Percentiles rank a stretch among this genome's conserved stretches.
These are phyloP conservation scores for Atlantisia rogersi DNA, from an alignment of 2,113 vertebrate species.

Conservation along the genomic window DNA sequence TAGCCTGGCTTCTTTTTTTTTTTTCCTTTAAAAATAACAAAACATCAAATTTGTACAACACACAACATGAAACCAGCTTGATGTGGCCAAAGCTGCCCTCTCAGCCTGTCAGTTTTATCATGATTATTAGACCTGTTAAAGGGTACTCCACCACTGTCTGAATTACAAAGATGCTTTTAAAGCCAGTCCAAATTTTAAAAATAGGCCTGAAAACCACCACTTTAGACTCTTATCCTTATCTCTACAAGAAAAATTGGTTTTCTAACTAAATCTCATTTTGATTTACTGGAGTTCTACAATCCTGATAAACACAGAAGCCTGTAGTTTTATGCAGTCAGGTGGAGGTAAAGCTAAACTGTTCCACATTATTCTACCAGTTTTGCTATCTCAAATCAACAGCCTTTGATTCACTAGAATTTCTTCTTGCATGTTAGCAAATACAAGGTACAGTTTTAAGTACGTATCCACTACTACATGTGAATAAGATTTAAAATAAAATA, in stretches of 20 bases:
- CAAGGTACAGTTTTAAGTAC: not conserved
- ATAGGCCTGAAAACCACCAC: not conserved
- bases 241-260: not conserved
- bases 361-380: not conserved
- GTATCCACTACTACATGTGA: not conserved
- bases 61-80: not conserved
- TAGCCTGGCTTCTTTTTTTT: not conserved
- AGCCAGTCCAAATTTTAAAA: not conserved
- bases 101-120: not conserved
- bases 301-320: not conserved
- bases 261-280: not conserved
- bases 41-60: not conserved
- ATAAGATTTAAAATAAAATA: not conserved
- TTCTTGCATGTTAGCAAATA: not conserved
- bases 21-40: not conserved
- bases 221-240: not conserved
- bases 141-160: not conserved
- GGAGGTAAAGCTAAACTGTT: not conserved
- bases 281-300: not conserved
- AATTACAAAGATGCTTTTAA: not conserved
- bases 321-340: not conserved
- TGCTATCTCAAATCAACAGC: not conserved
- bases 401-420: not conserved
- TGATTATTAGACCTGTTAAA: not conserved
- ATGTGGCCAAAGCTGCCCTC: not conserved